These are phyloP conservation scores for Pholis gunnellus DNA, from an alignment of 2,113 vertebrate genomes.

Conservation along the genomic window DNA sequence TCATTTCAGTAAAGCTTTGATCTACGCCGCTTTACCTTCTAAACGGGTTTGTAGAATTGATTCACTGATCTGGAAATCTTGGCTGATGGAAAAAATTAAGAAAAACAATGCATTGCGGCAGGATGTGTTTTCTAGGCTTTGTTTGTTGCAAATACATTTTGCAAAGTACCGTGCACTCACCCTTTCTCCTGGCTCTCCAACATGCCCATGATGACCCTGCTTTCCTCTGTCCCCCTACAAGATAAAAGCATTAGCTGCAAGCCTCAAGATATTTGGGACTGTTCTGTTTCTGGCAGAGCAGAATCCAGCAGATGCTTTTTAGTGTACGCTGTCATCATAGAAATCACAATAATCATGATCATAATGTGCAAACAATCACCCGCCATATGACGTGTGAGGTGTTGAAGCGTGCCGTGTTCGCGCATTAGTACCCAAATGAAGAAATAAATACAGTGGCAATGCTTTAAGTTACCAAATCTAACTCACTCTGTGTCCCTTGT, in stretches of 20 bases:
- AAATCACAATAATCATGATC: conserved; percentile 52
- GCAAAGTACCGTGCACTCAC: conserved; percentile 73
- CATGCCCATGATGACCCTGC: conserved; percentile 84
- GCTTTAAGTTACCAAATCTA: conserved; percentile 41
- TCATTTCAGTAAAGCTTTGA: conserved; percentile 49
- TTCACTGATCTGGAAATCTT: conserved; percentile 41
- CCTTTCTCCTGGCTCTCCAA: conserved; percentile 87
- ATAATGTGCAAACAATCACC: conserved; percentile 67
- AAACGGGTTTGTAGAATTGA: conserved; percentile 32
- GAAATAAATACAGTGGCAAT: conserved; percentile 34
- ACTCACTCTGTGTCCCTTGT: conserved; percentile 88
- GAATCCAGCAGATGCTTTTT: conserved; percentile 46
- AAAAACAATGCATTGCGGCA: conserved; percentile 29
- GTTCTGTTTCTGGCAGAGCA: conserved; percentile 32
- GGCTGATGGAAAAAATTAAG: conserved; percentile 10
- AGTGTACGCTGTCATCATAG: conserved; percentile 32
- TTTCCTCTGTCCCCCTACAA: conserved; percentile 90
- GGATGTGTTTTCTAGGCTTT: conserved; percentile 23
- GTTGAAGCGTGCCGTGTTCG: conserved; percentile 23
- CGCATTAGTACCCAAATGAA: conserved; percentile 10
- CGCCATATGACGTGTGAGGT: conserved; percentile 39
- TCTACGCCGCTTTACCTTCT: conserved; percentile 28
- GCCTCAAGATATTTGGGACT: conserved; percentile 30
- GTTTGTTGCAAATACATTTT: conserved; percentile 17
- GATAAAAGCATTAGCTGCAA: conserved; percentile 61